Evolutionary conservation across 2,113 vertebrate species (phyloP), one percentile per base, ranked within the genome.

Genomic region (Chionodraco myersi): DNA sequence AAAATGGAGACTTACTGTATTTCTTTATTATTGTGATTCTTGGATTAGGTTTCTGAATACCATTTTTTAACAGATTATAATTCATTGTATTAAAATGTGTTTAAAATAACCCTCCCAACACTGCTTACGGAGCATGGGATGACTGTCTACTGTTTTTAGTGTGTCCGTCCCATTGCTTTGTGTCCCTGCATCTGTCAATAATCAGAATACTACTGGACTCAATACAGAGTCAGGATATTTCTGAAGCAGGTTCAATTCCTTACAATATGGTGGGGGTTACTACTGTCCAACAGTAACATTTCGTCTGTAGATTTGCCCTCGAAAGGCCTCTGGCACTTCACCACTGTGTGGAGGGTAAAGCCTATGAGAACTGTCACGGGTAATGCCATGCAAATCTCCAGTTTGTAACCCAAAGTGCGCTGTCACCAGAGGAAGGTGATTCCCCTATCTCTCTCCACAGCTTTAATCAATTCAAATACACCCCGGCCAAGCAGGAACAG

Each of bases 341-440:
- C 44, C 44, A 51, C 48, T 72, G 64, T 53, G 77, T 61, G 65
- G 61, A 82, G 80, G 68, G 87, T 89, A 87, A 86, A 89, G 65
- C 76, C 82, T 52, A 56, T 54, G 58, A 59, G 56, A 59, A 79
- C 69, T 61, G 86, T 41, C 79, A 58, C 3, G 54, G 72, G 77
- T 91, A 91, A 91, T 88, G 64, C 78, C 82, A 88, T 87, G 85
- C 88, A 91, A 93, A 92, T 91, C 90, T 89, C 41, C 41, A 49
- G 72, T 87, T 87, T 86, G 79, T 86, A 86, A 86, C 77, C 88
- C 70, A 85, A 85, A 71, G 79, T 86, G 45, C 34, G 69, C 72
- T 75, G 82, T 86, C 75, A 76, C 54, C 57, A 65, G 63, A 56
- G 80, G 73, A 82, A 74, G 85, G 90, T 82, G 82, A 91, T 86